Evolutionary conservation across 37 sponge, comb jelly and placozoan genomes (phyloP), one percentile per base, ranked within the genome.

Genomic region (Spongilla lacustris): DNA sequence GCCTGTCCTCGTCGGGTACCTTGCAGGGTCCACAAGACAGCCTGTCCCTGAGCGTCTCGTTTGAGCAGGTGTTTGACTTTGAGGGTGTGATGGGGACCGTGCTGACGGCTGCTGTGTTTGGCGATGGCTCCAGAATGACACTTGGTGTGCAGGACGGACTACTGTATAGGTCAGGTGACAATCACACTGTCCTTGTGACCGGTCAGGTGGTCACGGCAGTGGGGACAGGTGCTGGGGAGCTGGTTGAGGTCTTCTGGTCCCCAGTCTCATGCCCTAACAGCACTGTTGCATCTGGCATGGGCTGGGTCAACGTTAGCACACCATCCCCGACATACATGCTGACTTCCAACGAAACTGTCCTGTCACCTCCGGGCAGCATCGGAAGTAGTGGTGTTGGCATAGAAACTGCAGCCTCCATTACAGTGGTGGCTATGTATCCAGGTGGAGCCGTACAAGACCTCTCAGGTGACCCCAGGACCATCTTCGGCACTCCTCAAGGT

Each of bases 21-120:
- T 48, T 84, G 32, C 26, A 26, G 21, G 32, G 21, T 21, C 74
- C 23, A 12, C 26, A 46, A 46, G 46, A 46, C 8, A 46, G 46
- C 46, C 8, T 46, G 46, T 2, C 46, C 21, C 58, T 85, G 22
- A 66, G 22, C 50, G 77, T 85, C 17, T 34, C 35, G 5, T 29
- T 66, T 2, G 67, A 80, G 48, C 89, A 92, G 49, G 0, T 66
- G 36, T 81, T 92, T 67, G 85, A 84, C 36, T 92, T 84, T 84
- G 93, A 84, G 38, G 89, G 89, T 19, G 78, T 66, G 66, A n/a
- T 35, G 31, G 89, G 84, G 3, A 2, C 6, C 28, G 87, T 88
- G 4, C 26, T 85, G 0, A 83, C 79, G 5, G 24, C 95, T 29
- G 95, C 95, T 25, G 81, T 94, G 28, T 91, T 91, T 74, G 35